These are phyloP conservation scores for Opisthocomus hoazin DNA, from an alignment of 2,113 vertebrate species.

Conservation along the genomic window DNA sequence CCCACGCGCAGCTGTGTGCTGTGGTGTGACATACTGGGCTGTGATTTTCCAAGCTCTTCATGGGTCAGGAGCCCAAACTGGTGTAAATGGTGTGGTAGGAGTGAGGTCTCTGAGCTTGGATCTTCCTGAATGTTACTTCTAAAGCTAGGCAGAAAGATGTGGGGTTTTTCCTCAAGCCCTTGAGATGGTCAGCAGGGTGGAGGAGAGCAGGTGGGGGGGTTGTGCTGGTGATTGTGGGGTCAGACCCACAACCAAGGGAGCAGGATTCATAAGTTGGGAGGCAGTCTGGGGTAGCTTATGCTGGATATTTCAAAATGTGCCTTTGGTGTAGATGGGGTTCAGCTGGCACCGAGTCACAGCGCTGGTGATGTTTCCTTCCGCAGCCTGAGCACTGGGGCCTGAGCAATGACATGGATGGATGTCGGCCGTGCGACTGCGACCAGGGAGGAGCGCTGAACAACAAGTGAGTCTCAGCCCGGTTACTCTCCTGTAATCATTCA, in stretches of 20 bases:
- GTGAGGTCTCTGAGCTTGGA: not conserved
- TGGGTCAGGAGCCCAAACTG: not conserved
- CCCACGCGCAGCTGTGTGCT: not conserved
- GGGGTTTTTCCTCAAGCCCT: not conserved
- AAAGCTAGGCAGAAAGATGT: not conserved
- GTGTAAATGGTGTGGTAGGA: not conserved
- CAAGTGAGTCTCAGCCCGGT: slow-evolving; percentile 73
- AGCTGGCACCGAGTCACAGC: not conserved
- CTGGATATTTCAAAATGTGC: not conserved
- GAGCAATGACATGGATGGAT: slow-evolving; percentile 94
- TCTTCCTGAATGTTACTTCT: not conserved
- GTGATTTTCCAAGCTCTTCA: not conserved
- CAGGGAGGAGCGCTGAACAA: slow-evolving; percentile 87
- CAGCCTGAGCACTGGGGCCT: slow-evolving; percentile 95
- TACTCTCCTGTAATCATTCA: not conserved
- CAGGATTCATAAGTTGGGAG: not conserved
- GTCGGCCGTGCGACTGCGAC: slow-evolving; percentile 94
- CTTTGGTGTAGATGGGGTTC: not conserved
- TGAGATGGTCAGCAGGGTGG: not conserved
- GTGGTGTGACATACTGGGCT: not conserved
- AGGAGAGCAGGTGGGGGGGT: not conserved
- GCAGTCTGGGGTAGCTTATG: not conserved
- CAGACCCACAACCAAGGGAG: not conserved
- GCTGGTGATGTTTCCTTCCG: slow-evolving; percentile 7
- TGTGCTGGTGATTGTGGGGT: not conserved